phyloP scores from a whole-genome alignment of 2,888 invertebrate species.

The Aphodius granarius region DNA sequence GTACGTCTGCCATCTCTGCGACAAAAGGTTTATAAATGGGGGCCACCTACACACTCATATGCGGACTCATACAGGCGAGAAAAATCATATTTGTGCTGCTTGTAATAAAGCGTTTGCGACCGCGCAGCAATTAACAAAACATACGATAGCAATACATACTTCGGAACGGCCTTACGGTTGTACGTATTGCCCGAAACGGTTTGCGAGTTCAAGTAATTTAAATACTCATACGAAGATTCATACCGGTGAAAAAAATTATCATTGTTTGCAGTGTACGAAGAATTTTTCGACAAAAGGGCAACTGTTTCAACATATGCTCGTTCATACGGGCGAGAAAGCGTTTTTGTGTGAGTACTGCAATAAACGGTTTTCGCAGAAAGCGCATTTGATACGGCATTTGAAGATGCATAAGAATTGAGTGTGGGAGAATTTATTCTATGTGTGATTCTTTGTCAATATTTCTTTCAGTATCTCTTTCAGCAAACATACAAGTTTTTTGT shows the following conservation, averaged over 20 bases:
- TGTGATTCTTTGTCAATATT: background rate
- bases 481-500: too few relatives aligned
- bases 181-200: conserved; percentile 50
- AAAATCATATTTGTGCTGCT: conserved; percentile 52
- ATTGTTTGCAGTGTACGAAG: conserved; percentile 53
- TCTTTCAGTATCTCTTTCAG: too few relatives aligned
- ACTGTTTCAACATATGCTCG: conserved; percentile 51
- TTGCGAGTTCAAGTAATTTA: conserved; percentile 53
- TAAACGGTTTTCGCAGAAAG: conserved; percentile 53
- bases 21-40: conserved; percentile 52
- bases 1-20: conserved; percentile 52
- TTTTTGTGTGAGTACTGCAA: conserved; percentile 53
- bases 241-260: conserved; percentile 53
- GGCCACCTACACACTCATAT: conserved; percentile 54
- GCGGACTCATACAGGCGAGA: conserved; percentile 54
- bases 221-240: conserved; percentile 53
- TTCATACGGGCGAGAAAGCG: conserved; percentile 53
- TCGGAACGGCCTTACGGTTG: conserved; percentile 53
- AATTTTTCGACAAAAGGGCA: conserved; percentile 54
- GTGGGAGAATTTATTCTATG: background rate
- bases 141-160: conserved; percentile 51
- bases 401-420: conserved; percentile 47
- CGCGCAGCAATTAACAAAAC: conserved; percentile 53
- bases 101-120: conserved; percentile 54
- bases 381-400: conserved; percentile 51